Evolutionary conservation across 2,797 vertebrate genomes (phyloP).

Genomic region (Mormyrus hasselquistii): DNA sequence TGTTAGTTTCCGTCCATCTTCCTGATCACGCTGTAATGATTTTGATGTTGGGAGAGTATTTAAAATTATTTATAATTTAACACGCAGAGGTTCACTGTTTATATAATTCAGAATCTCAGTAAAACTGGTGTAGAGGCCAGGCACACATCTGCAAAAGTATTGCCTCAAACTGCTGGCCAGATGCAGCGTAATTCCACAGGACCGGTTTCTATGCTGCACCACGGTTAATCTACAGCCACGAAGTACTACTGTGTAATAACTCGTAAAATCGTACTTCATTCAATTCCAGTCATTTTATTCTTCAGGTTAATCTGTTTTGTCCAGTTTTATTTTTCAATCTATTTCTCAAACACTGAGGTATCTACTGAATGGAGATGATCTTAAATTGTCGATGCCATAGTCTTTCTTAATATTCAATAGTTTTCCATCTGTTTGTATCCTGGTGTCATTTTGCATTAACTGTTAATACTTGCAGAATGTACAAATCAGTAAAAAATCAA

Average conservation of each 20-base stretch:
- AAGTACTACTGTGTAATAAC: slow-evolving; percentile 32
- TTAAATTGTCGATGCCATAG: slow-evolving; percentile 24
- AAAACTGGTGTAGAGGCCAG: slow-evolving; percentile 22
- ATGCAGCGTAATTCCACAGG: slow-evolving; percentile 29
- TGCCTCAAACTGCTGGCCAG: slow-evolving; percentile 20
- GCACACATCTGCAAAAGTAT: slow-evolving; percentile 26
- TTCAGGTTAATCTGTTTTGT: slow-evolving; percentile 20
- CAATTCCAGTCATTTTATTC: slow-evolving; percentile 20
- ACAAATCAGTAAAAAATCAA: background rate
- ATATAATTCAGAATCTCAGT: slow-evolving; percentile 19
- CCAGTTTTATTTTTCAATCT: slow-evolving; percentile 9
- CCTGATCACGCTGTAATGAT: background rate
- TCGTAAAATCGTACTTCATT: slow-evolving; percentile 18
- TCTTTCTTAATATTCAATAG: slow-evolving; percentile 19
- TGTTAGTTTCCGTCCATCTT: background rate
- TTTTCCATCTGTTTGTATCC: slow-evolving; percentile 26
- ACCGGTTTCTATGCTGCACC: slow-evolving; percentile 20
- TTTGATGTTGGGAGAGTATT: background rate
- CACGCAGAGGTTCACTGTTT: slow-evolving; percentile 24
- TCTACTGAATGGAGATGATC: slow-evolving; percentile 8
- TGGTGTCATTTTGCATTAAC: background rate
- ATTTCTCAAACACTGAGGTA: slow-evolving; percentile 24
- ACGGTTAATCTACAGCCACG: slow-evolving; percentile 10
- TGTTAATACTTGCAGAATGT: slow-evolving; percentile 22
- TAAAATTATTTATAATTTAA: slow-evolving; percentile 13